phyloP scores from a whole-genome alignment of 2,113 vertebrate genomes.

The Eptesicus fuscus region DNA sequence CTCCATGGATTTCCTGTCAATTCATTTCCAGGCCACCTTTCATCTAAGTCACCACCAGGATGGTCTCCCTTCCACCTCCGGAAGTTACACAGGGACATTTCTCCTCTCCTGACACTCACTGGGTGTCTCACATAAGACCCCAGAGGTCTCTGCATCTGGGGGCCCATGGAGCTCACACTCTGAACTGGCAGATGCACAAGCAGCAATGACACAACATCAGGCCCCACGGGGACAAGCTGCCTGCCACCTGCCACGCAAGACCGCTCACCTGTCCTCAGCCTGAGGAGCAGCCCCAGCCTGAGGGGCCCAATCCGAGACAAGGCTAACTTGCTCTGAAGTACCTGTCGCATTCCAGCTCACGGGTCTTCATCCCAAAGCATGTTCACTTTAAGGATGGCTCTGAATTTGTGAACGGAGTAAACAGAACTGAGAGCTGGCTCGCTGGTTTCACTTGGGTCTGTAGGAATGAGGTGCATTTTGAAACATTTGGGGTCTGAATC shows the following conservation, averaged over 20 bases:
- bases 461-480: background rate
- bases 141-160: background rate
- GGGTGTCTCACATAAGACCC: background rate
- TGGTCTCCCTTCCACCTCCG: background rate
- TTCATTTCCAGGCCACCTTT: background rate
- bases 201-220: background rate
- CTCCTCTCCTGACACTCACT: background rate
- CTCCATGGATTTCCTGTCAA: background rate
- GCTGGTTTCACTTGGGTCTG: background rate
- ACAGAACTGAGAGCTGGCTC: background rate
- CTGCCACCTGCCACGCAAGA: no score
- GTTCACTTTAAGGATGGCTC: background rate
- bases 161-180: background rate
- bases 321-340: background rate
- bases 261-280: background rate
- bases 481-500: background rate
- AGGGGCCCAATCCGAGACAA: background rate
- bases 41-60: fast-evolving
- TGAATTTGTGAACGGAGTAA: background rate
- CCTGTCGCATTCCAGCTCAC: background rate
- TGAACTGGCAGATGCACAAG: background rate
- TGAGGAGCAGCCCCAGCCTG: fast-evolving
- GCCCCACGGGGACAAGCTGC: background rate
- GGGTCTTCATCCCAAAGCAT: no score
- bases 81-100: background rate